phyloP scores from a whole-genome alignment of 2,888 invertebrate genomes.

The Lepidochrysops patricia region DNA sequence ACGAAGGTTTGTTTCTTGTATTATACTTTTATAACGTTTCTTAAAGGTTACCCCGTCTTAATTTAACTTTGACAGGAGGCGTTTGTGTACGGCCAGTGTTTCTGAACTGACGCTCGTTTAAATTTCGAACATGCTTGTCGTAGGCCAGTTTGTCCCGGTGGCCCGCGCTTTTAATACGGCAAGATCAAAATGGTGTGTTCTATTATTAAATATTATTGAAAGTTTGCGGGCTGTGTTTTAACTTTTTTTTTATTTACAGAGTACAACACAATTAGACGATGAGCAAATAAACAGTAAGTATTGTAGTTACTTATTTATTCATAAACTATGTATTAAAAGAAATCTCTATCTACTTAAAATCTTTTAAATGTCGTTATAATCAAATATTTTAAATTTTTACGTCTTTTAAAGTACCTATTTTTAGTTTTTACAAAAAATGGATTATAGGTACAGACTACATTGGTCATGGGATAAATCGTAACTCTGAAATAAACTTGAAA shows the following conservation, averaged over 20 bases:
- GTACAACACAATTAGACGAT: slow-evolving; percentile 57
- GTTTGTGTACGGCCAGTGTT: slow-evolving; percentile 27
- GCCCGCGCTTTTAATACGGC: slow-evolving; percentile 30
- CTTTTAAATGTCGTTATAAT: no score
- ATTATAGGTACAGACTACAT: no score
- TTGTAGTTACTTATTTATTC: no score
- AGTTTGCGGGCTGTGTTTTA: slow-evolving; percentile 17
- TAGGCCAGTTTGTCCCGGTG: slow-evolving; percentile 48
- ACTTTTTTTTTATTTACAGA: slow-evolving; percentile 39
- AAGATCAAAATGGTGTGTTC: slow-evolving; percentile 50
- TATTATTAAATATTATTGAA: slow-evolving; percentile 12
- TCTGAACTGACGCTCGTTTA: slow-evolving; percentile 32
- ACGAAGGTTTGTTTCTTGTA: not conserved
- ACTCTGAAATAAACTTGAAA: no score
- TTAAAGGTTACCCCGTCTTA: slow-evolving; percentile 32
- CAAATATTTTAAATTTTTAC: no score
- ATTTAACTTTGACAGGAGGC: slow-evolving; percentile 25
- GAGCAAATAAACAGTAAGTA: slow-evolving; percentile 70
- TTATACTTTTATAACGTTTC: slow-evolving; percentile 21
- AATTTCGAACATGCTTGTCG: slow-evolving; percentile 43
- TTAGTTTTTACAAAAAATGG: no score
- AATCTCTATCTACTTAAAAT: no score
- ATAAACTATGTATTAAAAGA: no score
- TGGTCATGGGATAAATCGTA: no score
- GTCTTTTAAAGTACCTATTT: no score